Base-by-base conservation (phyloP, 2,797 vertebrate genomes). In the Siniperca obscura region DNA sequence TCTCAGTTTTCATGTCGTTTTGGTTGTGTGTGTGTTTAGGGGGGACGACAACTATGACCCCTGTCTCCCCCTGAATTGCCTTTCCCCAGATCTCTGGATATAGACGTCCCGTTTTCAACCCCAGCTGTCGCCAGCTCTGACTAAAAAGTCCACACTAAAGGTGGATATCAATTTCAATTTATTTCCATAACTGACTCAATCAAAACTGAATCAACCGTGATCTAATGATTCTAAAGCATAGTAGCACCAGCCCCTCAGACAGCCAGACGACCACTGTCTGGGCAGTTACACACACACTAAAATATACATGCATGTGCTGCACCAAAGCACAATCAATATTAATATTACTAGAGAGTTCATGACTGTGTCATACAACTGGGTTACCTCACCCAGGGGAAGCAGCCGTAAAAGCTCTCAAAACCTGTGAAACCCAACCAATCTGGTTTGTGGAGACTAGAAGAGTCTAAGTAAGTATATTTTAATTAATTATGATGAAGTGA, bases 1-100 rank as follows among this genome's bases (percentile, higher is more conserved):
- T 91, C 84, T 93, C 93, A 79, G 86, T 90, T 94, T 95, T 93
- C 91, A 90, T 91, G 87, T 90, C 79, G 70, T 90, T 93, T 90
- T 83, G 90, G 72, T 81, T 77, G 71, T 78, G 82, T 22, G 50
- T 86, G 84, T 91, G 84, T 92, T 92, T 88, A 77, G 81, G 78
- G 79, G 82, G 83, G 77, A 75, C 44, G 74, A 85, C 85, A 86
- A 87, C 82, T 86, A 65, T 89, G 91, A 92, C 89, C 90, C 87
- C 69, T 7, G 66, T 86, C 84, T 88, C 83, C 74, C 81, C 78
- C 82, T 82, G 59, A 81, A 83, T 84, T 78, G 80, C 80, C 84
- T 92, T 89, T 87, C 82, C 59, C 85, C 77, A 77, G 91, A 88
- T 92, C 87, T 94, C 93, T 93, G 86, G 83, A 94, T 93, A 91